Evolutionary conservation across 1,140 invertebrate genomes (phyloP).

Genomic region (Periplaneta americana): DNA sequence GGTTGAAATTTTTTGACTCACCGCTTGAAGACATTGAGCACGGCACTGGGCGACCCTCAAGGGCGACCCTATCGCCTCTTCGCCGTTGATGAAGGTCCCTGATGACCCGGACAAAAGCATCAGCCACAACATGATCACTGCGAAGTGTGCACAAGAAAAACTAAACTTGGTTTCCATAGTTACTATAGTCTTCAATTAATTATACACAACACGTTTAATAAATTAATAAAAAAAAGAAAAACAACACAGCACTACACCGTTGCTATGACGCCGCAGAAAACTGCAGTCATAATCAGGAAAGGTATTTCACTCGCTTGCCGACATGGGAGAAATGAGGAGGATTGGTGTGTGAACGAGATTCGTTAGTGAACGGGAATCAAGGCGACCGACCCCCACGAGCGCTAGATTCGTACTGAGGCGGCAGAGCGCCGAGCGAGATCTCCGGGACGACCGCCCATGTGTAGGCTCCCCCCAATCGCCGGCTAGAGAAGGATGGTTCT

Average conservation of each 20-base stretch:
- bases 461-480: not conserved
- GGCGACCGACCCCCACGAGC: not conserved
- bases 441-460: not conserved
- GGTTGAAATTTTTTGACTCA: too few species aligned
- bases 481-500: not conserved
- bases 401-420: not conserved
- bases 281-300: too few species aligned
- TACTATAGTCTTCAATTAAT: not conserved
- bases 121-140: not conserved
- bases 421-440: not conserved
- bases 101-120: not conserved
- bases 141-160: not conserved
- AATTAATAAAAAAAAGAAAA: not conserved
- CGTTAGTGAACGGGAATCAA: too few species aligned
- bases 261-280: too few species aligned
- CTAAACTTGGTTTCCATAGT: not conserved
- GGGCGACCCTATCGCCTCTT: slow-evolving; percentile 56
- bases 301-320: too few species aligned
- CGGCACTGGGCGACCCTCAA: slow-evolving; percentile 59
- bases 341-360: too few species aligned
- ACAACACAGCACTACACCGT: not conserved
- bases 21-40: slow-evolving; percentile 60
- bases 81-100: slow-evolving; percentile 21
- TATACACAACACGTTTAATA: not conserved
- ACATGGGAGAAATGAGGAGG: too few species aligned